Evolutionary conservation across 2,888 invertebrate genomes (phyloP).

Genomic region (Aleiodes alternator): DNA sequence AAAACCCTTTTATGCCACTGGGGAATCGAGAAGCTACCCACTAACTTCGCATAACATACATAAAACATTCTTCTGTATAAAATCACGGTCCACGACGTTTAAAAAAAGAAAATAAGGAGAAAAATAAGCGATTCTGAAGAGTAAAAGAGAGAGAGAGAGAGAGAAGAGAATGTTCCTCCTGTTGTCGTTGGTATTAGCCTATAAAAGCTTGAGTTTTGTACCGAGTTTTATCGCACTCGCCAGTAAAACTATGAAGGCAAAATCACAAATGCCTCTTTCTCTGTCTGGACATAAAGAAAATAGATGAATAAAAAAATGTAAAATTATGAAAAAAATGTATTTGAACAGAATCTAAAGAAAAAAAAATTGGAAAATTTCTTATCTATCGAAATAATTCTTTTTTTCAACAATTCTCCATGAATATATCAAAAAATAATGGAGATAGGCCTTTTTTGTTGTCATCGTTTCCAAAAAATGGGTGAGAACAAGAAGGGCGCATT

Average conservation of each 20-base stretch:
- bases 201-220: conserved; percentile 70
- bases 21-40: conserved; percentile 59
- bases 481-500: too few relatives aligned
- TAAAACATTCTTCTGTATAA: conserved; percentile 66
- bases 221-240: conserved; percentile 60
- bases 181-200: conserved; percentile 62
- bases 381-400: not conserved
- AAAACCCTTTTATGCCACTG: conserved; percentile 61
- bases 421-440: not conserved
- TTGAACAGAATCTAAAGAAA: too few relatives aligned
- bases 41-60: conserved; percentile 61
- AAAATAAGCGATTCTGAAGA: not conserved
- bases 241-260: conserved; percentile 52
- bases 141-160: conserved; percentile 32
- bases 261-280: conserved; percentile 53
- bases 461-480: too few relatives aligned
- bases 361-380: too few relatives aligned
- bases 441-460: too few relatives aligned
- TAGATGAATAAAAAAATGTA: not conserved
- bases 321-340: not conserved
- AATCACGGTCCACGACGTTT: conserved; percentile 64
- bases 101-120: conserved; percentile 26
- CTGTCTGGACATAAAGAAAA: conserved; percentile 27
- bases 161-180: conserved; percentile 40
- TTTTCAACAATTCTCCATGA: not conserved